Percentiles rank a stretch among this genome's conserved stretches.
phyloP scores from a whole-genome alignment of 2,797 vertebrate species.

The Rhinogobio ventralis region DNA sequence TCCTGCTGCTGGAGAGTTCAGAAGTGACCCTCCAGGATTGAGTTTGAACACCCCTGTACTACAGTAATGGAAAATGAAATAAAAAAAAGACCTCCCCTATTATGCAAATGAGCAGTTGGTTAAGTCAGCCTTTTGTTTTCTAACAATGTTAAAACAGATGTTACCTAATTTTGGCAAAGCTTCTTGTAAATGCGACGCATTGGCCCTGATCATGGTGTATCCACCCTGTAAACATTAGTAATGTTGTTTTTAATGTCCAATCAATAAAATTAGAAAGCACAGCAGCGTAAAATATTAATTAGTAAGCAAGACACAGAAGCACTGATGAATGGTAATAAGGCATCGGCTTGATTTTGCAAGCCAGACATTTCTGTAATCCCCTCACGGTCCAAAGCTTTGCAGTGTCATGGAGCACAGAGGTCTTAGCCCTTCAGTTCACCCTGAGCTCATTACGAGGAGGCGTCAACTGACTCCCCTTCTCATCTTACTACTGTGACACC shows the following conservation, averaged over 20 bases:
- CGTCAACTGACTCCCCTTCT: slow-evolving; percentile 6
- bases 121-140: neutral
- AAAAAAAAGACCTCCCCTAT: neutral
- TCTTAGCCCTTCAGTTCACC: slow-evolving; percentile 23
- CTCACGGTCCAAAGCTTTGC: slow-evolving; percentile 14
- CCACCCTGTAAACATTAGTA: slow-evolving; percentile 27
- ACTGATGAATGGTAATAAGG: slow-evolving; percentile 34
- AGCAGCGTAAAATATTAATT: slow-evolving; percentile 41
- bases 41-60: neutral
- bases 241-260: slow-evolving; percentile 31
- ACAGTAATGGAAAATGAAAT: neutral
- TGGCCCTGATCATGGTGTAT: slow-evolving; percentile 15
- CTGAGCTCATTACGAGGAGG: slow-evolving; percentile 10
- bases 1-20: neutral
- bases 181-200: slow-evolving; percentile 57
- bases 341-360: slow-evolving; percentile 23
- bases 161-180: slow-evolving; percentile 1
- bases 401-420: neutral
- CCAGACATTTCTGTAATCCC: slow-evolving; percentile 14
- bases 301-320: slow-evolving; percentile 27
- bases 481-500: slow-evolving; percentile 8
- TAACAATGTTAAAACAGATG: neutral
- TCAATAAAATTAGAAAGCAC: slow-evolving; percentile 34
- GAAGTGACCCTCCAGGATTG: neutral
- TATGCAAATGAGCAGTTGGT: neutral